These are phyloP conservation scores for Pachypsylla venusta DNA, from an alignment of 1,140 invertebrate species.

Conservation along the genomic window DNA sequence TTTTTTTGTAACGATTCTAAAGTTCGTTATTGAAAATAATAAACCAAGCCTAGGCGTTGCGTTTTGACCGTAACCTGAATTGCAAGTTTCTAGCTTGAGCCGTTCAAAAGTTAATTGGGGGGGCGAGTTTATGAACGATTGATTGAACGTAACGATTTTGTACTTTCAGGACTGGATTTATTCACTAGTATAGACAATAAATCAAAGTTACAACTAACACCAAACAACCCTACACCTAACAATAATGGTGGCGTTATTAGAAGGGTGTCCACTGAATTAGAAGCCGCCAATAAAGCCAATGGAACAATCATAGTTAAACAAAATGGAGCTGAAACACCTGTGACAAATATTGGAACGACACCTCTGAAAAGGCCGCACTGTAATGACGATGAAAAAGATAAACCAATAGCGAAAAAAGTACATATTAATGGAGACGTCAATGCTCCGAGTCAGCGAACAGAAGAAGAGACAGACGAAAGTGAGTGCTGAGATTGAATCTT, in stretches of 20 bases:
- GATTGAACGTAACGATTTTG: constrained; percentile 30
- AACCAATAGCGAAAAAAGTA: no score
- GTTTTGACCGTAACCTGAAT: no score
- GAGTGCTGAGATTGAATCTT: neutral
- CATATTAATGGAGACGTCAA: no score
- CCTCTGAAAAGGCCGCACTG: constrained; percentile 14
- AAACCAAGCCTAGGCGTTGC: no score
- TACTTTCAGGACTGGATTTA: constrained; percentile 10
- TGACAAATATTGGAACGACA: neutral
- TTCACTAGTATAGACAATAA: neutral
- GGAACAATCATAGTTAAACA: no score
- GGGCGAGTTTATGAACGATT: neutral
- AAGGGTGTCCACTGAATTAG: neutral
- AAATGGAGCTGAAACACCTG: constrained; percentile 22
- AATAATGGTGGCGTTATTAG: neutral
- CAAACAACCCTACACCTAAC: neutral
- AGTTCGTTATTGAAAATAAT: no score
- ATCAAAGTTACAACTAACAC: neutral
- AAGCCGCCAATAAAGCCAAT: neutral
- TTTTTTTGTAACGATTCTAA: no score
- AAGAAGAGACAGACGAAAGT: constrained; percentile 29
- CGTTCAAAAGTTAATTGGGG: no score
- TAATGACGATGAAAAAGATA: neutral
- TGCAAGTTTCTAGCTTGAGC: no score
- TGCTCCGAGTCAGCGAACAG: constrained; percentile 31